A percentile compares a stretch with the other conserved stretches of the same genome.
Evolutionary conservation across 2,113 vertebrate species (phyloP).

Genomic region (Tricholaema leucomelas): DNA sequence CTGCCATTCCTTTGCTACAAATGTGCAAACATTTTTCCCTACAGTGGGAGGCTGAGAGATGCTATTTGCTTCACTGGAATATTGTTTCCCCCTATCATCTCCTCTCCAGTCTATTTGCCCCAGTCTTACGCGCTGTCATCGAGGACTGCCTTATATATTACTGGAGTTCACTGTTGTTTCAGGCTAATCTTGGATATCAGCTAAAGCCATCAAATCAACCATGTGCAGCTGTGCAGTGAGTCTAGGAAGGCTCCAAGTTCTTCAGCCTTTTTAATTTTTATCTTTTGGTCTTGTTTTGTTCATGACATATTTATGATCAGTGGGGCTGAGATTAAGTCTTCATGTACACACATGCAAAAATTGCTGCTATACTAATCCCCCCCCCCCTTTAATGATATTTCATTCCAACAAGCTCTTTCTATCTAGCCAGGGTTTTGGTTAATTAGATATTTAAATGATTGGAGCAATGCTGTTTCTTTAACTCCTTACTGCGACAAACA

Average conservation of each 20-base stretch:
- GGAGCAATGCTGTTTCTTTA: conserved; percentile 78
- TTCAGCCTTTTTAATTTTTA: background rate
- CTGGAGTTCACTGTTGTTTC: background rate
- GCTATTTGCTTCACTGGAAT: conserved; percentile 18
- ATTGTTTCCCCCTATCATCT: background rate
- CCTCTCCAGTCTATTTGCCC: background rate
- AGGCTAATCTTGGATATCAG: conserved; percentile 28
- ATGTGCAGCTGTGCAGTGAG: conserved; percentile 7
- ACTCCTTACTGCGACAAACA: conserved; percentile 76
- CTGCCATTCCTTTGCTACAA: conserved; percentile 49
- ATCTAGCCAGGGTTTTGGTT: conserved; percentile 65
- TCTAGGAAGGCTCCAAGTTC: conserved; percentile 14
- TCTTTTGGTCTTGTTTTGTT: background rate
- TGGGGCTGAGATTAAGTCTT: background rate
- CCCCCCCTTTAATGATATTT: conserved; percentile 8
- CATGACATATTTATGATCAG: background rate
- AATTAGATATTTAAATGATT: conserved; percentile 84
- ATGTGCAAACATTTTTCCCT: conserved; percentile 13
- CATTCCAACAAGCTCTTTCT: conserved; percentile 28
- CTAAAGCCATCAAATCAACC: conserved; percentile 30
- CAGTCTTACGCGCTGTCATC: conserved; percentile 24
- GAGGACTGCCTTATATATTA: background rate
- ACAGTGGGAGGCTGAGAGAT: background rate
- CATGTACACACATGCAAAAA: conserved; percentile 11
- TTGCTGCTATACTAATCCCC: background rate